Conservation (phyloP, 1,140 invertebrate species). For the Penaeus vannamei region DNA sequence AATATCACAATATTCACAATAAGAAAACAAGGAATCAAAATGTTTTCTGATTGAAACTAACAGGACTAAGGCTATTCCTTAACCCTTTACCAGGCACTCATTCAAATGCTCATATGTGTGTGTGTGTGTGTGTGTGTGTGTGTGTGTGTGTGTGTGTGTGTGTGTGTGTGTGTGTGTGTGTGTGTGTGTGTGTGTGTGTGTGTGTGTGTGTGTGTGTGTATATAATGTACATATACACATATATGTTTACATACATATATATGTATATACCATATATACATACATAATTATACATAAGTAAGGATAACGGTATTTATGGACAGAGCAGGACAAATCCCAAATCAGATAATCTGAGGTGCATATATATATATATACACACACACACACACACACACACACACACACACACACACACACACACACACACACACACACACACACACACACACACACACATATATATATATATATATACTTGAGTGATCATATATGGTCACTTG, state of each 20-base stretch:
- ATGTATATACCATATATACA: background rate
- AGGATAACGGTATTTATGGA: too few species aligned
- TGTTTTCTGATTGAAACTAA: too few species aligned
- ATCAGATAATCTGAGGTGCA: background rate
- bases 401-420: background rate
- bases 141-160: too few species aligned
- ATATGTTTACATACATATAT: background rate
- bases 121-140: background rate
- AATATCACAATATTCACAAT: too few species aligned
- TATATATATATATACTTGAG: background rate
- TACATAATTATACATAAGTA: too few species aligned
- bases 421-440: background rate
- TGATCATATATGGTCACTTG: background rate
- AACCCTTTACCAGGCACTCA: too few species aligned
- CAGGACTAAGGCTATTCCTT: too few species aligned
- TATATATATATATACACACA: conserved; percentile 2
- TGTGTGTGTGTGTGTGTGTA: background rate
- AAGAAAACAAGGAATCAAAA: too few species aligned
- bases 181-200: background rate
- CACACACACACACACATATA: background rate
- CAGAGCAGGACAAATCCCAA: too few species aligned
- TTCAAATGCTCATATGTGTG: too few species aligned
- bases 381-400: background rate
- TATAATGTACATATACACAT: background rate
- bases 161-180: background rate